These are phyloP conservation scores for Oxyura jamaicensis DNA, from an alignment of 2,113 vertebrate genomes.

Conservation along the genomic window DNA sequence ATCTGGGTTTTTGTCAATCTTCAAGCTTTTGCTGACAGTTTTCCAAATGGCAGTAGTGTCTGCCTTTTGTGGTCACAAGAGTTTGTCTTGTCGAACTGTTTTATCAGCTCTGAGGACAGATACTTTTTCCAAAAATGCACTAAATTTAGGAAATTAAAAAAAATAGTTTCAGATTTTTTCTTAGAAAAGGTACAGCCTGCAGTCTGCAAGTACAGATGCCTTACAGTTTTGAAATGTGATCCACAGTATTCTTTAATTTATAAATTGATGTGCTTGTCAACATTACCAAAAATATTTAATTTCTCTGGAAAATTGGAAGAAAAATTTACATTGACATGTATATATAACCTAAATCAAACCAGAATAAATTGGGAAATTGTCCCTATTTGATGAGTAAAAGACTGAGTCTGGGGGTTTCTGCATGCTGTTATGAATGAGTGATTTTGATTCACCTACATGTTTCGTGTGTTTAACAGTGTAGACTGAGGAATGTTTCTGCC, in stretches of 20 bases:
- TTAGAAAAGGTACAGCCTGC: constrained; percentile 10
- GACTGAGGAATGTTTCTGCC: constrained; percentile 72
- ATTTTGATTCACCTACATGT: constrained; percentile 60
- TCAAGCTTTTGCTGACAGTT: background rate
- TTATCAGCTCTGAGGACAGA: constrained; percentile 71
- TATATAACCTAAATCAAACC: background rate
- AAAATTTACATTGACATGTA: background rate
- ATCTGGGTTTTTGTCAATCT: too few species aligned
- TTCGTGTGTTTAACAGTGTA: constrained; percentile 74
- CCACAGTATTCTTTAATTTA: background rate
- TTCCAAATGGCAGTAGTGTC: background rate
- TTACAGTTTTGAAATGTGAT: background rate
- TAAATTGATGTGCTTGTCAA: constrained; percentile 8
- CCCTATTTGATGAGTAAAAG: background rate
- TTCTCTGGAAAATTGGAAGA: constrained; percentile 9
- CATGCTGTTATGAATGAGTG: constrained; percentile 79
- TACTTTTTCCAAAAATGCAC: constrained; percentile 29
- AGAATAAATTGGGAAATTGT: constrained; percentile 26
- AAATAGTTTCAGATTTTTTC: background rate
- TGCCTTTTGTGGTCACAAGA: background rate
- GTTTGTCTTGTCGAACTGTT: constrained; percentile 50
- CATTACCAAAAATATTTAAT: constrained; percentile 27
- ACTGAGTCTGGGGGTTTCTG: constrained; percentile 47
- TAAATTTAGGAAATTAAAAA: constrained; percentile 1
- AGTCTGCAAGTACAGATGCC: constrained; percentile 37